Percentiles rank a stretch among this genome's conserved stretches.
phyloP scores from a whole-genome alignment of 2,888 invertebrate species.

The Cosmopolites sordidus region DNA sequence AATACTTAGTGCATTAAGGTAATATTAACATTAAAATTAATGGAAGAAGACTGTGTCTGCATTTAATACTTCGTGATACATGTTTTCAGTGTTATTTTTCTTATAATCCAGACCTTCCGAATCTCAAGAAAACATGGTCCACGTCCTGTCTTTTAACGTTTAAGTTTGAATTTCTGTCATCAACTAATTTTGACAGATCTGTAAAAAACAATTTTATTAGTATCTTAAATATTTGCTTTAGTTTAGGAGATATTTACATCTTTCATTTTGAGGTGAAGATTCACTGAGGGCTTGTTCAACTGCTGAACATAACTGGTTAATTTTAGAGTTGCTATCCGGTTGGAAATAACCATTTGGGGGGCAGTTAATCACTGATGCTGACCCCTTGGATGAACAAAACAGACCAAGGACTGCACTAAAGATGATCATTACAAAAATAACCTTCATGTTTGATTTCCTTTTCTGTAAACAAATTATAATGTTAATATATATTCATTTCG shows the following conservation, averaged over 20 bases:
- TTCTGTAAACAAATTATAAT: too few relatives aligned
- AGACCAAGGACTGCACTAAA: too few relatives aligned
- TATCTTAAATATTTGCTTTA: background rate
- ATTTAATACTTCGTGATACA: too few relatives aligned
- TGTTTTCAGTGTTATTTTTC: too few relatives aligned
- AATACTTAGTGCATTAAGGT: too few relatives aligned
- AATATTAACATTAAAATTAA: too few relatives aligned
- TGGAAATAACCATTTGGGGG: constrained; percentile 32
- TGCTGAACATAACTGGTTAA: constrained; percentile 35
- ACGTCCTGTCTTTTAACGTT: constrained; percentile 71
- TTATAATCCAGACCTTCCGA: constrained; percentile 58
- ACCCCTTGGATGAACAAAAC: constrained; percentile 23
- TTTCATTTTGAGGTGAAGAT: constrained; percentile 30
- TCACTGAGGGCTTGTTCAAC: constrained; percentile 37
- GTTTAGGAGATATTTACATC: constrained; percentile 27
- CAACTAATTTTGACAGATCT: constrained; percentile 30
- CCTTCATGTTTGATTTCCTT: too few relatives aligned
- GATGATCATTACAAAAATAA: too few relatives aligned
- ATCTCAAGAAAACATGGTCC: constrained; percentile 85
- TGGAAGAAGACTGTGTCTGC: too few relatives aligned
- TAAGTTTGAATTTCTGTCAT: constrained; percentile 32
- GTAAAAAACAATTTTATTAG: constrained; percentile 16
- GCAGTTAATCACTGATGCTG: constrained; percentile 37
- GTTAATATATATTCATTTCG: too few relatives aligned
- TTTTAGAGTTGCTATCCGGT: constrained; percentile 28